Percentiles rank a stretch among this genome's conserved stretches.
Conservation (phyloP, 2,888 invertebrate genomes). For the Tenthredo notha region DNA sequence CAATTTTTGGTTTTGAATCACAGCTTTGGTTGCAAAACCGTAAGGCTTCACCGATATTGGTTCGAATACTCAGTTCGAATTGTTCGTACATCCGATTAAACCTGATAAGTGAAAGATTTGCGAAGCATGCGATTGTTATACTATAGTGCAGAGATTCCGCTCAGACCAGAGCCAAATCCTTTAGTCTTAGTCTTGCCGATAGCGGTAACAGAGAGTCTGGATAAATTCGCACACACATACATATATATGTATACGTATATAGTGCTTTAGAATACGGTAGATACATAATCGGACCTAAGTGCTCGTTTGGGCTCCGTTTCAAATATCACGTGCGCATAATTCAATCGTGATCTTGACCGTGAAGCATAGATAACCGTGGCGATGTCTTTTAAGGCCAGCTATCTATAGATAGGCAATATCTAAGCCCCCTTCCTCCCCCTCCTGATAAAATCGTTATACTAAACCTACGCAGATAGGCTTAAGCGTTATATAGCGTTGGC, state of each 20-base stretch:
- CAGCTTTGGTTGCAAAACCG: neutral
- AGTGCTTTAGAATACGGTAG: neutral
- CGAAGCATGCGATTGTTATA: too few relatives aligned
- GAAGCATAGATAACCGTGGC: conserved; percentile 32
- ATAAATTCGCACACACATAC: neutral
- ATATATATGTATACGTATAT: neutral
- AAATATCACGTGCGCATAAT: conserved; percentile 14
- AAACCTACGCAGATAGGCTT: neutral
- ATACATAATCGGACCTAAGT: neutral
- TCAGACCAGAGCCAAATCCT: neutral
- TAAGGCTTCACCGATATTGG: neutral
- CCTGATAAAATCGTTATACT: neutral
- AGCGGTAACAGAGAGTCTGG: neutral
- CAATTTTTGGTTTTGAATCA: neutral
- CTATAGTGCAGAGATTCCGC: too few relatives aligned
- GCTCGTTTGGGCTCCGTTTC: neutral
- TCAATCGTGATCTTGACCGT: conserved; percentile 41
- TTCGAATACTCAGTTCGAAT: neutral
- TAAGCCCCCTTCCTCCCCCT: too few relatives aligned
- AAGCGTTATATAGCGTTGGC: neutral
- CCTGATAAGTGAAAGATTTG: too few relatives aligned
- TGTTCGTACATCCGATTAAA: neutral
- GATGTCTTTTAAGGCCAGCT: neutral
- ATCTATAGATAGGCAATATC: conserved; percentile 16
- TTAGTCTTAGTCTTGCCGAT: neutral